Evolutionary conservation across 2,888 invertebrate genomes (phyloP).

Genomic region (Eupsilia transversa): DNA sequence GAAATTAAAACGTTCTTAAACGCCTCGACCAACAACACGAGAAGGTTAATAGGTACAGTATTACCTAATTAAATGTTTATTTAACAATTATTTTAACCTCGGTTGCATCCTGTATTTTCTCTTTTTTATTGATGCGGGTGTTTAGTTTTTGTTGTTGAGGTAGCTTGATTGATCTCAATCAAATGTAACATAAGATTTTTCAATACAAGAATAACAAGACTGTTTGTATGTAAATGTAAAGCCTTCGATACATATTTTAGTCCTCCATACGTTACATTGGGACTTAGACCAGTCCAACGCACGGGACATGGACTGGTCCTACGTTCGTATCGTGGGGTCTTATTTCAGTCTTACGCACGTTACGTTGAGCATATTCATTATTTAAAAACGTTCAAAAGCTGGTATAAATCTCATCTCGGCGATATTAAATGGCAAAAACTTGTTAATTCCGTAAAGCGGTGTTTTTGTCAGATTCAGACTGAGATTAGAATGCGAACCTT

Average conservation of each 20-base stretch:
- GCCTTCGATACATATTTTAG: background rate
- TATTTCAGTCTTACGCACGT: background rate
- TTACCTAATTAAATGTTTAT: slow-evolving; percentile 58
- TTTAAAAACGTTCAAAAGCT: no score
- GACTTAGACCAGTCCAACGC: background rate
- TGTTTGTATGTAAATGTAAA: background rate
- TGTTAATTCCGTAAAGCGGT: no score
- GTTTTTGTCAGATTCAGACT: no score
- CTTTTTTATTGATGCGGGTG: slow-evolving; percentile 20
- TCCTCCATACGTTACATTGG: no score
- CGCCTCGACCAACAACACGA: slow-evolving; percentile 24
- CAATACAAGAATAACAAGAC: background rate
- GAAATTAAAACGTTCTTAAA: slow-evolving; percentile 57
- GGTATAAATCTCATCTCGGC: no score
- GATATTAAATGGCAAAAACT: no score
- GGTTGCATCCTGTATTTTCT: slow-evolving; percentile 71
- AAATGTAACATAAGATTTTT: background rate
- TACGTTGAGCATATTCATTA: no score
- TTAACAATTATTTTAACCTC: slow-evolving; percentile 66
- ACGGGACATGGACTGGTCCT: background rate
- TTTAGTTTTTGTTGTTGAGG: background rate
- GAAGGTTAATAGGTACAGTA: slow-evolving; percentile 63
- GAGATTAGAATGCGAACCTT: no score
- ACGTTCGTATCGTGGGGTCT: background rate
- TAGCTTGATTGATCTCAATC: background rate